Evolutionary conservation across 2,888 invertebrate species (phyloP).

Genomic region (Clunio marinus): DNA sequence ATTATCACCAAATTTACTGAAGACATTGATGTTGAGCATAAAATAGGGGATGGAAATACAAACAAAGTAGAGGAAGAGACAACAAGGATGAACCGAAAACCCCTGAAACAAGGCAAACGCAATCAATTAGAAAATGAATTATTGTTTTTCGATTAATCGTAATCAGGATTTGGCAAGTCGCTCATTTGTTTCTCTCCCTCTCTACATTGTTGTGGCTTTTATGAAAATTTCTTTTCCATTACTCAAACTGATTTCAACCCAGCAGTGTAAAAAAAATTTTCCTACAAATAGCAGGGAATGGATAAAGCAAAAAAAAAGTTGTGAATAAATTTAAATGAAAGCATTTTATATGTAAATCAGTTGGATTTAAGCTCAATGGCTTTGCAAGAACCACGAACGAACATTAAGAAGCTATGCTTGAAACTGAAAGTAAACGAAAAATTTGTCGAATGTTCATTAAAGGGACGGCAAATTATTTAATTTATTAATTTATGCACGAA

Average conservation of each 20-base stretch:
- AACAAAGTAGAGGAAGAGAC: background rate
- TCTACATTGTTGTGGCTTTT: no score
- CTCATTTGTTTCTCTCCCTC: no score
- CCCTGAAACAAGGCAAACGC: conserved; percentile 31
- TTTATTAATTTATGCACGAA: conserved; percentile 36
- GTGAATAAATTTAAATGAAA: conserved; percentile 27
- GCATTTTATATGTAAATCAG: conserved; percentile 25
- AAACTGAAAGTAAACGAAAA: background rate
- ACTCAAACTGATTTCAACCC: no score
- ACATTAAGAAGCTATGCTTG: background rate
- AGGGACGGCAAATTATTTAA: conserved; percentile 23
- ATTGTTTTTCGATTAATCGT: conserved; percentile 38
- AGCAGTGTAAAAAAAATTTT: no score
- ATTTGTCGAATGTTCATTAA: conserved; percentile 19
- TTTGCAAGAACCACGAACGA: background rate
- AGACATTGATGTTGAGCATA: no score
- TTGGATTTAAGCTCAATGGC: conserved; percentile 16
- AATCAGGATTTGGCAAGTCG: conserved; percentile 16
- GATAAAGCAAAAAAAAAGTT: conserved; percentile 1
- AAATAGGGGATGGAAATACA: background rate
- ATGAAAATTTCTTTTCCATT: no score
- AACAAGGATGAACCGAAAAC: conserved; percentile 13
- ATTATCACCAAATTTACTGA: conserved; percentile 15
- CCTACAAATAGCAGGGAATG: no score
- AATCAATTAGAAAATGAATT: conserved; percentile 39